These are phyloP conservation scores for Adela reaumurella DNA, from an alignment of 2,888 invertebrate genomes.

Conservation along the genomic window DNA sequence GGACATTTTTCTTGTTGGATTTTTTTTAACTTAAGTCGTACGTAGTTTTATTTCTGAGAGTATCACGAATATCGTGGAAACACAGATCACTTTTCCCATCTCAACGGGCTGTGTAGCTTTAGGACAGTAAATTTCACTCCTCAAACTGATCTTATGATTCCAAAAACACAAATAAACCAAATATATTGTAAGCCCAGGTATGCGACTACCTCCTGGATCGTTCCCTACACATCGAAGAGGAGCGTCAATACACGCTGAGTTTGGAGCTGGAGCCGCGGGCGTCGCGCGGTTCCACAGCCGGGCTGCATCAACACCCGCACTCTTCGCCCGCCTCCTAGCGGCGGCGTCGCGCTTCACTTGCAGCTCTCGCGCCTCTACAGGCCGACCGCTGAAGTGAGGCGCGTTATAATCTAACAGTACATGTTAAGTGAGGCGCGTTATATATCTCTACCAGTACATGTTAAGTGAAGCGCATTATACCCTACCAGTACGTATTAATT, in stretches of 20 bases:
- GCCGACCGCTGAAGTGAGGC: slow-evolving; percentile 25
- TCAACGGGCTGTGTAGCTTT: too few species aligned
- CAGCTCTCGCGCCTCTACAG: slow-evolving; percentile 38
- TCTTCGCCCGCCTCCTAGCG: slow-evolving; percentile 42
- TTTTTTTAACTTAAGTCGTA: too few species aligned
- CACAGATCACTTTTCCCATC: too few species aligned
- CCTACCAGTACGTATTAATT: neutral
- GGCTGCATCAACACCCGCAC: slow-evolving; percentile 19
- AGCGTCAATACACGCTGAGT: slow-evolving; percentile 79
- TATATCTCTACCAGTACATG: too few species aligned
- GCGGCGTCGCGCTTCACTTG: slow-evolving; percentile 47
- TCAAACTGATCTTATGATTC: neutral
- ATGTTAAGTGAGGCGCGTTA: too few species aligned
- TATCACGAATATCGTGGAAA: too few species aligned
- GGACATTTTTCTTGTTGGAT: too few species aligned
- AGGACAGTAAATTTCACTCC: too few species aligned
- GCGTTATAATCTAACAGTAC: slow-evolving; percentile 9
- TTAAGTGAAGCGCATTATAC: neutral
- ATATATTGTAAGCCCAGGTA: slow-evolving; percentile 21
- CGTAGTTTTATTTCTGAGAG: too few species aligned
- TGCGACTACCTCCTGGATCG: slow-evolving; percentile 76
- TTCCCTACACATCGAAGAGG: slow-evolving; percentile 73
- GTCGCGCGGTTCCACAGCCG: slow-evolving; percentile 29
- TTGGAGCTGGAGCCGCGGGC: slow-evolving; percentile 81
- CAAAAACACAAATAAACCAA: neutral